Conservation (phyloP, 2,797 vertebrate species). For the Acanthurus tractus region DNA sequence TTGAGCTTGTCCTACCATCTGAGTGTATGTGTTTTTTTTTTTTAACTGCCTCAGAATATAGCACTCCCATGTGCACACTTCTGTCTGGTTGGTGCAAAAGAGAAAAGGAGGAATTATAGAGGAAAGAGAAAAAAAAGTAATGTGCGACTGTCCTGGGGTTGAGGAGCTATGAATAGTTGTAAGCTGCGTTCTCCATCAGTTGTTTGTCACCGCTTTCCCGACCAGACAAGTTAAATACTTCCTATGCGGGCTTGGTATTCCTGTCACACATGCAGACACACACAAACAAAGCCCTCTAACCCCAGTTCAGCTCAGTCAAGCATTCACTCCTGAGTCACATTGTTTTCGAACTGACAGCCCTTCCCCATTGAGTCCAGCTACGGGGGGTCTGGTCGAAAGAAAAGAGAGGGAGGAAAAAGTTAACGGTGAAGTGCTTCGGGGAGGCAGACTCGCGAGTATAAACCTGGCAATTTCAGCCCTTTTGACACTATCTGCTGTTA, state of each 20-base stretch:
- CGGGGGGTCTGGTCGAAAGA: slow-evolving; percentile 49
- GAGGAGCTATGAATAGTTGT: slow-evolving; percentile 8
- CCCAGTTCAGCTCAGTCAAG: slow-evolving; percentile 66
- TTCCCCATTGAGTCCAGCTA: slow-evolving; percentile 53
- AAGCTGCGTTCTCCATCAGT: slow-evolving; percentile 34
- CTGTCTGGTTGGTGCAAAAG: slow-evolving; percentile 36
- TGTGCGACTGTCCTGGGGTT: slow-evolving; percentile 15
- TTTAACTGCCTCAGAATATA: slow-evolving; percentile 22
- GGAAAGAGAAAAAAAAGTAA: not conserved
- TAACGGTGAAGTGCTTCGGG: slow-evolving; percentile 30
- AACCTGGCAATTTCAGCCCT: slow-evolving; percentile 36
- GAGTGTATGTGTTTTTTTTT: slow-evolving; percentile 26
- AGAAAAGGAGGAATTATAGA: slow-evolving; percentile 7
- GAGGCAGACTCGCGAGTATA: slow-evolving; percentile 29
- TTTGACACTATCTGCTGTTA: slow-evolving; percentile 47
- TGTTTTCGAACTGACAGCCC: slow-evolving; percentile 79
- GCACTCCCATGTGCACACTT: slow-evolving; percentile 19
- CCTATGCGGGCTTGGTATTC: slow-evolving; percentile 67
- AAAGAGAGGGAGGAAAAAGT: slow-evolving; percentile 41
- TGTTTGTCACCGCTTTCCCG: slow-evolving; percentile 39
- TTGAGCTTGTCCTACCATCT: slow-evolving; percentile 47
- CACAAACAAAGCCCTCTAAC: slow-evolving; percentile 67
- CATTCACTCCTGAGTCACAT: slow-evolving; percentile 72
- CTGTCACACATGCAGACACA: slow-evolving; percentile 62
- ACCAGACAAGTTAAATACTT: slow-evolving; percentile 72